These are phyloP conservation scores for Brachyalestes nurse DNA, from an alignment of 2,797 vertebrate genomes.

Conservation along the genomic window DNA sequence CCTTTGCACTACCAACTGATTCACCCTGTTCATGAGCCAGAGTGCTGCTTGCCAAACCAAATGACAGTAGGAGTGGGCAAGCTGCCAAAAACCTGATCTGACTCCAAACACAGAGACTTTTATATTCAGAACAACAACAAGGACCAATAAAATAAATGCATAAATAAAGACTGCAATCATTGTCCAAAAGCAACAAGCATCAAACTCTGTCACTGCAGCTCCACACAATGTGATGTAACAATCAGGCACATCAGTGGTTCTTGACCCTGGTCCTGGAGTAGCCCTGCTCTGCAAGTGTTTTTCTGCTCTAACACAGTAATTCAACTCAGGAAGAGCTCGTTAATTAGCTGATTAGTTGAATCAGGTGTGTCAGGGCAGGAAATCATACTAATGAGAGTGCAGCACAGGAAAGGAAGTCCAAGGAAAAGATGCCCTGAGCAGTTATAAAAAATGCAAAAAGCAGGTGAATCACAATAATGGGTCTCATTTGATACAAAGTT, in stretches of 20 bases:
- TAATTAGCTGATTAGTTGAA: no score
- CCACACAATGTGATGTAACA: slow-evolving; percentile 3
- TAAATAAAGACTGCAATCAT: slow-evolving; percentile 25
- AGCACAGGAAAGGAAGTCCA: no score
- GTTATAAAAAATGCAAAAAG: no score
- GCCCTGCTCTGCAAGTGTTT: no score
- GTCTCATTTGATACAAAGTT: no score
- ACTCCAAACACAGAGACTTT: slow-evolving; percentile 65
- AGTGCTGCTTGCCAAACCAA: slow-evolving; percentile 74
- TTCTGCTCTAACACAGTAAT: no score
- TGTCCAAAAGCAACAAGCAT: not conserved
- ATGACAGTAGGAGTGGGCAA: slow-evolving; percentile 76
- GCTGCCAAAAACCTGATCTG: slow-evolving; percentile 70
- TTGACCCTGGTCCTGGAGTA: not conserved
- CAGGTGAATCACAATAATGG: no score
- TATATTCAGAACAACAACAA: slow-evolving; percentile 25
- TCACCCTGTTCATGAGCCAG: slow-evolving; percentile 78
- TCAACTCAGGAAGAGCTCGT: no score
- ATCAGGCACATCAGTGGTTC: not conserved
- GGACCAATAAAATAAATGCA: slow-evolving; percentile 26
- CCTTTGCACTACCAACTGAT: slow-evolving; percentile 80
- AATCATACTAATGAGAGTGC: no score
- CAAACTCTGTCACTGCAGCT: not conserved
- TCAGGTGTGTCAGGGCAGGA: no score
- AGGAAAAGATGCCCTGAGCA: no score